Evolutionary conservation across 2,888 invertebrate genomes (phyloP), one percentile per base, ranked within the genome.

Genomic region (Pammene aurita): DNA sequence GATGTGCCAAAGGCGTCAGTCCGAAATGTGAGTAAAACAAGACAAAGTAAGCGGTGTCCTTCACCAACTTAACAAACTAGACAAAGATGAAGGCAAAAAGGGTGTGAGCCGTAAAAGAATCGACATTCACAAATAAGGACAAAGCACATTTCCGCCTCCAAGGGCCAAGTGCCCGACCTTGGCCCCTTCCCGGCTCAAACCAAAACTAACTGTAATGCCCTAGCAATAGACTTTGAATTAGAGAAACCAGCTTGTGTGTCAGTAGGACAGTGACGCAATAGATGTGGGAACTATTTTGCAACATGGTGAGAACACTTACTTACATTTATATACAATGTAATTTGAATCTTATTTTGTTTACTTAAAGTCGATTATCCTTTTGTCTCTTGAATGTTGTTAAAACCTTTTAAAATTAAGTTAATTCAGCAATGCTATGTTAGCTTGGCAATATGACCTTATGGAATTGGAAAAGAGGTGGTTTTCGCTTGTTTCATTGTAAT

Each of bases 91-190:
- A 10, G 5, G 10, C 16, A 50, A 61, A 61, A 61, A 61, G 61
- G 61, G 48, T 50, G 48, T 48, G 50, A 61, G 50, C 16, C 7
- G 10, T 54, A 18, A 56, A 58, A 66, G 57, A 58, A 58, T 66
- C 57, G 35, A 52, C 52, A 52, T 57, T 57, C 50, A 57, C 57
- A 50, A 34, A 42, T 44, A 63, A 65, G 65, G 65, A 56, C 56
- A 52, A 52, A 48, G 50, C 38, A 38, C 48, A 38, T 56, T 56
- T 52, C 60, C 66, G 60, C 66, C 42, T 44, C 41, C 35, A 62
- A 68, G 67, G 67, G 67, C 67, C 67, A 68, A 54, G 67, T 55
- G 52, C 38, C 14, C 58, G 57, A 63, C 67, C 67, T 68, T 68
- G 67, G 67, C 67, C 67, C 35, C 48, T 2, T 18, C 5, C 0